These are phyloP conservation scores for Diorhabda sublineata DNA, from an alignment of 1,140 invertebrate genomes.

Conservation along the genomic window DNA sequence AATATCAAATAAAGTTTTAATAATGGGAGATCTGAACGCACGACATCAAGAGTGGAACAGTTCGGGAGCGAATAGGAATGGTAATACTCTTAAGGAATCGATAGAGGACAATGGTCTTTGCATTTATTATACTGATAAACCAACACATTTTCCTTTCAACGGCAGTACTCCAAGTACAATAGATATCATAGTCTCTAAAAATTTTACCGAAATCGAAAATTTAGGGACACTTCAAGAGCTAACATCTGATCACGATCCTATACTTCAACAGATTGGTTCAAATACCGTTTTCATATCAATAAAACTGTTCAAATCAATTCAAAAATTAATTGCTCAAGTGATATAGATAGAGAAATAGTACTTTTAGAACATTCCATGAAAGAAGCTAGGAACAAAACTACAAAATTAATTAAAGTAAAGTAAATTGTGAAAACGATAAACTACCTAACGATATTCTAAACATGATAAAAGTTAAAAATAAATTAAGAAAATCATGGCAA, in stretches of 20 bases:
- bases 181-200: neutral
- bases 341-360: neutral
- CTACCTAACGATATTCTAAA: neutral
- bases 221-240: neutral
- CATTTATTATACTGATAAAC: no score
- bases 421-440: neutral
- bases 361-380: neutral
- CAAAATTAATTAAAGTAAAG: no score
- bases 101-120: no score
- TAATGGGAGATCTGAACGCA: no score
- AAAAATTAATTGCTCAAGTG: neutral
- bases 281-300: constrained; percentile 6
- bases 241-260: neutral
- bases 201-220: neutral
- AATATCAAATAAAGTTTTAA: no score
- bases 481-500: neutral
- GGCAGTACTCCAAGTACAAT: neutral
- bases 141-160: neutral
- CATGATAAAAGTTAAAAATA: neutral
- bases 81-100: no score
- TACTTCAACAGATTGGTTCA: no score
- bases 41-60: no score
- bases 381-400: neutral
- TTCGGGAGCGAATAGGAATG: no score
- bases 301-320: neutral